Percentiles rank a stretch among this genome's conserved stretches.
Conservation (phyloP, 2,797 vertebrate species). For the Coregonus sp. region DNA sequence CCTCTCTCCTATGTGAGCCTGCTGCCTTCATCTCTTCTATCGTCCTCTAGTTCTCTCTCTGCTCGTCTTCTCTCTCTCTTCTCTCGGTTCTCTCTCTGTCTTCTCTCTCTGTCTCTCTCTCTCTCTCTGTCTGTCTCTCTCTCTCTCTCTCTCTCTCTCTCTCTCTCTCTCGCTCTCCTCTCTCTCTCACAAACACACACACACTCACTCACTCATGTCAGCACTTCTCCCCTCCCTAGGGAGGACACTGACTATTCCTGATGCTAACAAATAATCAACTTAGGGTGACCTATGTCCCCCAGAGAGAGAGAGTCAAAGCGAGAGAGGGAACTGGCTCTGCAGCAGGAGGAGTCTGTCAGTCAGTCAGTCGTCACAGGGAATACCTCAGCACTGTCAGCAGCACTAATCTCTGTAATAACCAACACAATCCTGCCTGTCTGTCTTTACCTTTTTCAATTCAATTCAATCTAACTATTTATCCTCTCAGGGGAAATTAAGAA, state of each 20-base stretch:
- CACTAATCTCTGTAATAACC: conserved; percentile 32
- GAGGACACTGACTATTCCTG: conserved; percentile 59
- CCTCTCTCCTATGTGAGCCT: too few species aligned
- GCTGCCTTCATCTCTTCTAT: too few species aligned
- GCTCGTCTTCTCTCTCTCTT: not conserved
- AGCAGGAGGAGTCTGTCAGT: conserved; percentile 26
- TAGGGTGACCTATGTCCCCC: conserved; percentile 40
- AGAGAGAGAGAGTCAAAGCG: not conserved
- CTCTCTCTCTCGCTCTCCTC: too few species aligned
- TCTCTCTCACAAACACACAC: not conserved
- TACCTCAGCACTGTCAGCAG: conserved; percentile 22
- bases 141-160: too few species aligned
- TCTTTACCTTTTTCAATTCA: not conserved
- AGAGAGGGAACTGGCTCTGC: not conserved
- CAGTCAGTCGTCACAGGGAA: conserved; percentile 1
- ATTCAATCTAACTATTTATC: not conserved
- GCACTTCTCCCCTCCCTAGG: conserved; percentile 47
- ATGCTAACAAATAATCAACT: conserved; percentile 54
- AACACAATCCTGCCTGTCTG: not conserved
- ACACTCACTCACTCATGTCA: conserved; percentile 38
- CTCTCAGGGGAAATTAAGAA: not conserved
- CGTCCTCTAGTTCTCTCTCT: too few species aligned
- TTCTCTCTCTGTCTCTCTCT: too few species aligned
- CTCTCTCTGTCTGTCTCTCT: too few species aligned
- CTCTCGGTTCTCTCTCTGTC: too few species aligned